Percentiles rank a stretch among this genome's conserved stretches.
phyloP scores from a whole-genome alignment of 2,797 vertebrate genomes.

The Rhinella marina region DNA sequence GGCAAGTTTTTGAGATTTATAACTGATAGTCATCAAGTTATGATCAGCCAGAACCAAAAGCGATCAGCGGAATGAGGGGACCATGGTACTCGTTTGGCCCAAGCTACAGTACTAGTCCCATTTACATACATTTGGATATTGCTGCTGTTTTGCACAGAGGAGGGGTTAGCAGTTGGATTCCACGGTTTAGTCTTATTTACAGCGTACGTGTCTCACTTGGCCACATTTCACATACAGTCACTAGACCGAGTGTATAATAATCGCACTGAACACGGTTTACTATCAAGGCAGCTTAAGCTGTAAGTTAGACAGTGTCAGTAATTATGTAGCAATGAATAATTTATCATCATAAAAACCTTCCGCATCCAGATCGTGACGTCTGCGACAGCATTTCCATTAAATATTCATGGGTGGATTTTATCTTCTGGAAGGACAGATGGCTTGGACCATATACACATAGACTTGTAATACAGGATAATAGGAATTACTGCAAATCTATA shows the following conservation, averaged over 20 bases:
- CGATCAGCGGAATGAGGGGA: no score
- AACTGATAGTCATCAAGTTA: no score
- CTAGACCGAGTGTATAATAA: not conserved
- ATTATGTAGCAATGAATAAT: conserved; percentile 32
- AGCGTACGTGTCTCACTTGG: not conserved
- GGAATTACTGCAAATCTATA: not conserved
- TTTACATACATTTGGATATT: no score
- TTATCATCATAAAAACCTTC: conserved; percentile 5
- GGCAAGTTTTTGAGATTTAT: no score
- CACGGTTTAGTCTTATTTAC: not conserved
- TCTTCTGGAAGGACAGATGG: conserved; percentile 22
- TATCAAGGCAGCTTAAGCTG: not conserved
- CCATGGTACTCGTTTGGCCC: no score
- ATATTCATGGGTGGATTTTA: not conserved
- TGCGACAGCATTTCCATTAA: not conserved
- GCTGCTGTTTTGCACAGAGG: no score
- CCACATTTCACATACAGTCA: not conserved
- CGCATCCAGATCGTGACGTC: not conserved
- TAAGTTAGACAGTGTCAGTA: not conserved
- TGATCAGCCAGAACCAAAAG: no score
- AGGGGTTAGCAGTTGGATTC: not conserved
- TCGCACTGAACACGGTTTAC: not conserved
- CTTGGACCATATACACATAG: not conserved
- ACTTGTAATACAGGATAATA: not conserved
- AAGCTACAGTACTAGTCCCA: no score